Conservation (phyloP, 2,888 invertebrate genomes). For the Cephus rjabovi region DNA sequence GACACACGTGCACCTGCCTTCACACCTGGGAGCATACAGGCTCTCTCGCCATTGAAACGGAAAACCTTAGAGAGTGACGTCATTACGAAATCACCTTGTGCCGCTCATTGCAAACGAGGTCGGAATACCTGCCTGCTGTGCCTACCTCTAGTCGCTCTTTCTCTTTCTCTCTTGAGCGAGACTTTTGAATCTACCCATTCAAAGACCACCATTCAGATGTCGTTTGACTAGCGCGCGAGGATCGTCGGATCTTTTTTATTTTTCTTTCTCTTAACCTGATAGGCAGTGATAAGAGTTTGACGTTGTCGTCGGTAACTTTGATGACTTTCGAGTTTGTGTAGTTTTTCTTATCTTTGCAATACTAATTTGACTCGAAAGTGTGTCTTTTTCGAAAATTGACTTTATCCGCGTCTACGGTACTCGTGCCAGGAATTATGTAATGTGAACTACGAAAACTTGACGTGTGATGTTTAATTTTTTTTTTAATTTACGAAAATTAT, state of each 20-base stretch:
- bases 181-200: background rate
- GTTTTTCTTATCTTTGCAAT: background rate
- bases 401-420: background rate
- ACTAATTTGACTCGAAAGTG: background rate
- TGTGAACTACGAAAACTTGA: background rate
- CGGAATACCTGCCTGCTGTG: background rate
- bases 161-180: background rate
- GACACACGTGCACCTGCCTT: slow-evolving; percentile 10
- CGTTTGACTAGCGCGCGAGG: background rate
- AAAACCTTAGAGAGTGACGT: slow-evolving; percentile 28
- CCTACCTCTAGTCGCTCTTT: background rate
- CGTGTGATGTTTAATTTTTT: background rate
- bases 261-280: background rate
- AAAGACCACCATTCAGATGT: background rate
- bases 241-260: background rate
- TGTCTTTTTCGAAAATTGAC: background rate
- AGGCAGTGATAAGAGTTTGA: background rate
- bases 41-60: slow-evolving; percentile 6
- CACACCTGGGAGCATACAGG: slow-evolving; percentile 21
- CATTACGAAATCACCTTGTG: slow-evolving; percentile 42
- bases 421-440: background rate
- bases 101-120: slow-evolving; percentile 2
- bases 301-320: background rate
- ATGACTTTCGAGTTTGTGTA: background rate
- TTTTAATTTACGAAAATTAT: background rate